Conservation (phyloP, 2,888 invertebrate genomes). For the Erebia epiphron region DNA sequence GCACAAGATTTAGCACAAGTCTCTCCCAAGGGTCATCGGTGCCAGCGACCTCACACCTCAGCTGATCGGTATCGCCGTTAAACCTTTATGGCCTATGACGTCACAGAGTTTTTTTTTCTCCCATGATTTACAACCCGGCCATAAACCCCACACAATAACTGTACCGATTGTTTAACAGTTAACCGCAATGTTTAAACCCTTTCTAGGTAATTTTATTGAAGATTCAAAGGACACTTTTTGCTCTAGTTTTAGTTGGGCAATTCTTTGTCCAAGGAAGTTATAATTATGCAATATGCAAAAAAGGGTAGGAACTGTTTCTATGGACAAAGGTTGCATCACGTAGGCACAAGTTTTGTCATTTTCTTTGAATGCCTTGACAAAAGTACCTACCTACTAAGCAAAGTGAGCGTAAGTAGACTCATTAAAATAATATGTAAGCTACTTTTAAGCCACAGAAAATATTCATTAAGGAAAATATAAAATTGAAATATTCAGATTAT, state of each 20-base stretch:
- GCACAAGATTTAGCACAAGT: background rate
- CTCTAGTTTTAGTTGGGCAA: conserved; percentile 70
- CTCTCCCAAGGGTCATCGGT: conserved; percentile 38
- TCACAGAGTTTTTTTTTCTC: conserved; percentile 70
- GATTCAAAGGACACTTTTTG: conserved; percentile 60
- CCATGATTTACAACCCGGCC: conserved; percentile 75
- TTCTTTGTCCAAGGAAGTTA: conserved; percentile 58
- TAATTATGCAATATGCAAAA: conserved; percentile 80
- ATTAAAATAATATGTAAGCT: no score
- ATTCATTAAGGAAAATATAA: no score
- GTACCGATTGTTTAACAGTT: conserved; percentile 80
- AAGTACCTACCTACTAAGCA: conserved; percentile 6
- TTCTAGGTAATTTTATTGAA: conserved; percentile 73
- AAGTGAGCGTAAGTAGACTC: conserved; percentile 6
- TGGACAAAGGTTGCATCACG: conserved; percentile 39
- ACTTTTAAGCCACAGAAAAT: no score
- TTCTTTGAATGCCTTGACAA: conserved; percentile 36
- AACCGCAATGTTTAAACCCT: conserved; percentile 81
- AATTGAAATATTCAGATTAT: no score
- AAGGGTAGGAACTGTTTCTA: conserved; percentile 60
- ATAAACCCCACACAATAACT: conserved; percentile 79
- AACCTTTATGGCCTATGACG: conserved; percentile 76
- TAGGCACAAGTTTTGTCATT: conserved; percentile 24
- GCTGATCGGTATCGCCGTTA: conserved; percentile 74
- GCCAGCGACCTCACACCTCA: conserved; percentile 67